phyloP scores from a whole-genome alignment of 2,113 vertebrate genomes.

The Hyla sarda region DNA sequence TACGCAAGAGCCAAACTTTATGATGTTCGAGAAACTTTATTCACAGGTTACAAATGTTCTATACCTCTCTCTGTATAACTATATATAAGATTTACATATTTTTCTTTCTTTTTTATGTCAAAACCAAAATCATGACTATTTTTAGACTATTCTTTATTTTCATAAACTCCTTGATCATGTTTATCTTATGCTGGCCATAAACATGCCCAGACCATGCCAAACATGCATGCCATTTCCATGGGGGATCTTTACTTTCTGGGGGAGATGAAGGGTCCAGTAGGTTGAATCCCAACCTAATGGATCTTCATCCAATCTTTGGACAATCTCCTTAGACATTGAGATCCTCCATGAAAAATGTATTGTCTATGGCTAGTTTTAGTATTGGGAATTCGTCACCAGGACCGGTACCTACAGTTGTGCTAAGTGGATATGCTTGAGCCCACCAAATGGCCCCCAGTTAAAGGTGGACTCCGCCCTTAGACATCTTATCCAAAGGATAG shows the following conservation, averaged over 20 bases:
- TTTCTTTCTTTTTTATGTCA: background rate
- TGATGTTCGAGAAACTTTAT: background rate
- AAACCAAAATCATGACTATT: background rate
- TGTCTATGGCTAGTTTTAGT: background rate
- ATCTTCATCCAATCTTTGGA: background rate
- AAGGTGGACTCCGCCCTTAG: no score
- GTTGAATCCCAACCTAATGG: background rate
- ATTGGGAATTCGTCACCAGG: background rate
- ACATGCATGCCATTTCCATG: background rate
- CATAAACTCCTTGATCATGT: no score
- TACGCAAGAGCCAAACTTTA: conserved; percentile 12
- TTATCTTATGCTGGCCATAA: background rate
- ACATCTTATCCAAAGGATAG: no score
- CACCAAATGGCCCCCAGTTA: background rate
- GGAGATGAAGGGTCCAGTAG: background rate
- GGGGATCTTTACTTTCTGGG: background rate
- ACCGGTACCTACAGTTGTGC: background rate
- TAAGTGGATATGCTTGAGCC: background rate
- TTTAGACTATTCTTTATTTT: background rate
- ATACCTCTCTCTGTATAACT: background rate
- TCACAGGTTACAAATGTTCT: background rate
- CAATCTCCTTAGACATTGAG: background rate
- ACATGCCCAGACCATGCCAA: background rate
- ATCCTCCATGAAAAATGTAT: background rate
- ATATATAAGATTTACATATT: background rate